A percentile compares a stretch with the other conserved stretches of the same genome.
phyloP scores from a whole-genome alignment of 2,113 vertebrate species.

The Cygnus atratus region DNA sequence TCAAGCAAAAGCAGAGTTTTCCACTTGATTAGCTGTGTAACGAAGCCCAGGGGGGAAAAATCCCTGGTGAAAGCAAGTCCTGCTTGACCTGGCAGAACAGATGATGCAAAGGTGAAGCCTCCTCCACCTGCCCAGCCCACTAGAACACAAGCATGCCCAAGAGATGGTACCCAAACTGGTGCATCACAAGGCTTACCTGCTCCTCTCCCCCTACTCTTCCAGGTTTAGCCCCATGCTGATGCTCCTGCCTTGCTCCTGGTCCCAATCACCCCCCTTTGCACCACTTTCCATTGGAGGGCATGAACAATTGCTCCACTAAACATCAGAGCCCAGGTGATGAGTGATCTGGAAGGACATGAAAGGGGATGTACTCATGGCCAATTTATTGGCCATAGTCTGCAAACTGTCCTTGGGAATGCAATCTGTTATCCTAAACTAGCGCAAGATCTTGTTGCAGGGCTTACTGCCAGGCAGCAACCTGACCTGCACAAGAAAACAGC shows the following conservation, averaged over 20 bases:
- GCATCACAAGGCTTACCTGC: neutral
- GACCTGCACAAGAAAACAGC: neutral
- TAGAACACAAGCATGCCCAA: neutral
- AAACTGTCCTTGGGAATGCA: neutral
- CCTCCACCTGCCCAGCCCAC: neutral
- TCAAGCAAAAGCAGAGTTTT: neutral
- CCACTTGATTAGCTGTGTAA: neutral
- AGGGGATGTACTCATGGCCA: neutral
- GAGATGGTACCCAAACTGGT: neutral
- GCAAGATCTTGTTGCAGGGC: neutral
- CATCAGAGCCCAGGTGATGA: neutral
- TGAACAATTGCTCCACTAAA: rapidly evolving
- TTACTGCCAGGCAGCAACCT: rapidly evolving
- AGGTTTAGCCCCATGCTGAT: neutral
- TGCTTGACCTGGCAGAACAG: neutral
- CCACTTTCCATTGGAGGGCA: neutral
- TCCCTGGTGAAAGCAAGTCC: neutral
- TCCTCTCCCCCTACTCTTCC: neutral
- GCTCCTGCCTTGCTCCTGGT: neutral
- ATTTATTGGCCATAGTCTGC: neutral
- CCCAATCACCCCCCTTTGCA: neutral
- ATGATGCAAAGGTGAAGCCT: neutral
- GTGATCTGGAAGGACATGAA: rapidly evolving
- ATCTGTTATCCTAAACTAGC: neutral
- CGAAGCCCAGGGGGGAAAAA: neutral